Conservation (phyloP, 2,797 vertebrate species). For the Takifugu rubripes region DNA sequence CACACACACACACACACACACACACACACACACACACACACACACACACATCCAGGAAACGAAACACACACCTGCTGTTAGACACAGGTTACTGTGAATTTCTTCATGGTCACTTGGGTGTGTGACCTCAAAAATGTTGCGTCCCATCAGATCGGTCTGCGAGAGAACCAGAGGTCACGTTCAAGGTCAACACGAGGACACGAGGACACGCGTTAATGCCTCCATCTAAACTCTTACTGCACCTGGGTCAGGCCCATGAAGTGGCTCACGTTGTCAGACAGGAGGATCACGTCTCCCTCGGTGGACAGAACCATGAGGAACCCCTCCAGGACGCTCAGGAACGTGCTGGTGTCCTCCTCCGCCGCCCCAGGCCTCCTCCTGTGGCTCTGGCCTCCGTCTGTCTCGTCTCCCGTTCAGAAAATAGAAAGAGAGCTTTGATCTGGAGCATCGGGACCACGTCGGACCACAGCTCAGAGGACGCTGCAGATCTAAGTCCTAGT, state of each 20-base stretch:
- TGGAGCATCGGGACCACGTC: no score
- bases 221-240: not conserved
- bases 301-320: constrained; percentile 94
- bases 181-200: no score
- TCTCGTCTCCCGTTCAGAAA: constrained; percentile 7
- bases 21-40: not conserved
- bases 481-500: no score
- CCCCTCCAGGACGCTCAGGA: constrained; percentile 88
- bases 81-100: constrained; percentile 71
- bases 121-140: constrained; percentile 93
- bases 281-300: constrained; percentile 92
- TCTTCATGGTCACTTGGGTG: constrained; percentile 96
- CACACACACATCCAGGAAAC: constrained; percentile 25
- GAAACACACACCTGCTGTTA: constrained; percentile 43
- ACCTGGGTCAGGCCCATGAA: constrained; percentile 96
- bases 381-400: not conserved
- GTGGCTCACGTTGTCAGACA: constrained; percentile 93
- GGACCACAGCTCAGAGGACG: no score
- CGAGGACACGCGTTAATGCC: no score
- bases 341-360: constrained; percentile 79
- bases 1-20: not conserved
- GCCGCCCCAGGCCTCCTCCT: not conserved
- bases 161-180: no score
- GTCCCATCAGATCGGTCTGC: constrained; percentile 94
- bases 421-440: not conserved